Base-by-base conservation (phyloP, 2,113 vertebrate genomes). In the Columba livia region DNA sequence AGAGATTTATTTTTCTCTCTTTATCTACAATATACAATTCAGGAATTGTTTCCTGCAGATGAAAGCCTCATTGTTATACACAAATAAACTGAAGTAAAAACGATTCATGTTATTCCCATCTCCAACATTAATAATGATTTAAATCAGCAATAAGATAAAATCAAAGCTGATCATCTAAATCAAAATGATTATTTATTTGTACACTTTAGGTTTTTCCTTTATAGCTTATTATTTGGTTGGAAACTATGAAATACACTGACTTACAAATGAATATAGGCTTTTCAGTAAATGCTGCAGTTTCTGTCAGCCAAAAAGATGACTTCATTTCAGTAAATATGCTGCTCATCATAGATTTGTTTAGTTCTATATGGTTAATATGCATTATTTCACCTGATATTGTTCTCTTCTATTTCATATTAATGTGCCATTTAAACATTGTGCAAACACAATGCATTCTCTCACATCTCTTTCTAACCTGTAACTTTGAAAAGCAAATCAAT, bases 1-100 rank as follows among this genome's bases (percentile, higher is more conserved):
- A 92, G 83, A 93, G 79, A 96, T 93, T 94, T 93, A 95, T 95
- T 97, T 96, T 94, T 96, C 89, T 91, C 67, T 93, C 89, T 94
- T 91, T 91, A 95, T 95, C 85, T 85, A 79, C 90, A 90, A 72
- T 86, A 94, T 32, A 93, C 92, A 96, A 93, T 79, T 57, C 44
- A 65, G 70, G 73, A 94, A 96, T 96, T 97, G 92, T 93, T 96
- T 94, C 88, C 93, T 92, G 90, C 83, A 94, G 92, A 96, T 91
- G 93, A 94, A 96, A 97, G 80, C 88, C 71, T 92, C 86, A 92
- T 90, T 96, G 92, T 95, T 88, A 90, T 36, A 90, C 50, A 75
- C 51, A 95, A 94, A 92, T 85, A 97, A 96, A 92, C 70, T 77
- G 66, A 95, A 96, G 81, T 62, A 91, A 79, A 96, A 95, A 77